A percentile compares a stretch with the other conserved stretches of the same genome.
These are phyloP conservation scores for Cheumatopsyche charites DNA, from an alignment of 1,140 invertebrate genomes.

Conservation along the genomic window DNA sequence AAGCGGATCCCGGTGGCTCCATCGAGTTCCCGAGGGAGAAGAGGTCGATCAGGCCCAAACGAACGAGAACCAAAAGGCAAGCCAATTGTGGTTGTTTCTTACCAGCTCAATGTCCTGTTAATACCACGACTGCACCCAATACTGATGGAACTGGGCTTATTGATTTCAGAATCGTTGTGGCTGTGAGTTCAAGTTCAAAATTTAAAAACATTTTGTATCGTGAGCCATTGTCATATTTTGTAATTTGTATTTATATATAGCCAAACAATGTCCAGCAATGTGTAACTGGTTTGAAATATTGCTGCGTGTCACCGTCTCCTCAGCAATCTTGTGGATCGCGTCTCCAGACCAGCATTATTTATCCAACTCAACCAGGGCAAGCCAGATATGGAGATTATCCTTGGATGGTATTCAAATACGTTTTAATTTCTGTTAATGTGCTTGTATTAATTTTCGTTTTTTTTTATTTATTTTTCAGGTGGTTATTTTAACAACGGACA, in stretches of 20 bases:
- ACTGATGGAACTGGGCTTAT: slow-evolving; percentile 61
- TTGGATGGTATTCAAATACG: slow-evolving; percentile 62
- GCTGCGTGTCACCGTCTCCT: slow-evolving; percentile 52
- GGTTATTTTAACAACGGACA: slow-evolving; percentile 57
- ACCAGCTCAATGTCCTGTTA: slow-evolving; percentile 53
- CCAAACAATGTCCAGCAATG: slow-evolving; percentile 49
- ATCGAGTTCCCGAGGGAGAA: slow-evolving; percentile 54
- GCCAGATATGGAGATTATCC: slow-evolving; percentile 64
- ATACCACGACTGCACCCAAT: slow-evolving; percentile 30
- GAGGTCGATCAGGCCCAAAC: neutral
- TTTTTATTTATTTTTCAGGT: slow-evolving; percentile 51
- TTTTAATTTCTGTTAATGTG: neutral
- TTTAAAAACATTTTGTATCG: too few species aligned
- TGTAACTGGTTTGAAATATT: slow-evolving; percentile 57
- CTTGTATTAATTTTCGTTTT: neutral
- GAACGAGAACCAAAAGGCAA: slow-evolving; percentile 32
- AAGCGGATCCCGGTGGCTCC: slow-evolving; percentile 28
- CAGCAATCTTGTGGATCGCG: slow-evolving; percentile 52
- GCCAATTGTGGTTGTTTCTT: slow-evolving; percentile 54
- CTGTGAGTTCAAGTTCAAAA: neutral
- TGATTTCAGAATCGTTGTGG: slow-evolving; percentile 65
- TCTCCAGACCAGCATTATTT: slow-evolving; percentile 51
- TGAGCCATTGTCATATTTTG: too few species aligned
- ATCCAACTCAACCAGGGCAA: slow-evolving; percentile 57
- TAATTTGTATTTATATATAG: neutral